Evolutionary conservation across 2,888 invertebrate genomes (phyloP).

Genomic region (Torymus texanus): DNA sequence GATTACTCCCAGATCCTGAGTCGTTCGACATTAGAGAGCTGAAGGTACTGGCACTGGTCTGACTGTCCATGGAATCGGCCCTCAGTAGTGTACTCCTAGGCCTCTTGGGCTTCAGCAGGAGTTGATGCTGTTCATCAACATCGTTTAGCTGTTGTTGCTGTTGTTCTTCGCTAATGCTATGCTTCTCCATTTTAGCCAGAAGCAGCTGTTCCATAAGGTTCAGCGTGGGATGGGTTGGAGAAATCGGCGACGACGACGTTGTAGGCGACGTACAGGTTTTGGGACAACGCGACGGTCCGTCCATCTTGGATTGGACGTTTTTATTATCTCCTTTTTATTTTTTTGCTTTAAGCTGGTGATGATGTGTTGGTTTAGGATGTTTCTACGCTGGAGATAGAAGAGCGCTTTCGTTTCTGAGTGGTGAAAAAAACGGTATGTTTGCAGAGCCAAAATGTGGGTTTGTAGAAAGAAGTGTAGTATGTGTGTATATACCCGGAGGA

Average conservation of each 20-base stretch:
- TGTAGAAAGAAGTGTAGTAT: no score
- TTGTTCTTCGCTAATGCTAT: constrained; percentile 69
- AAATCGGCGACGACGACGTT: not conserved
- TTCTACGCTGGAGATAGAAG: no score
- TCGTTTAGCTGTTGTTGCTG: constrained; percentile 11
- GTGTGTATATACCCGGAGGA: no score
- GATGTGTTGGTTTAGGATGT: no score
- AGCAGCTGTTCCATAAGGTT: constrained; percentile 84
- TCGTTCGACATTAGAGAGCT: constrained; percentile 82
- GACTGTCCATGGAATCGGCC: constrained; percentile 84
- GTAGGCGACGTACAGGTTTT: constrained; percentile 2
- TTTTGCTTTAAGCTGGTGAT: no score
- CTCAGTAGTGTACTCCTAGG: constrained; percentile 75
- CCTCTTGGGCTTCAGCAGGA: constrained; percentile 40
- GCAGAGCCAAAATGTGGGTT: no score
- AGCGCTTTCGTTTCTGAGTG: no score
- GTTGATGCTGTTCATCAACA: constrained; percentile 51
- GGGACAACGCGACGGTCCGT: constrained; percentile 33
- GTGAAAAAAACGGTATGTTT: no score
- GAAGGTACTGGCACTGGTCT: constrained; percentile 79
- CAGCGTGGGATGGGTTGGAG: constrained; percentile 35
- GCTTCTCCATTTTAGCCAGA: constrained; percentile 88
- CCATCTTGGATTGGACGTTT: constrained; percentile 20
- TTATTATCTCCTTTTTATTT: constrained; percentile 1
- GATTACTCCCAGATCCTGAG: constrained; percentile 81